phyloP scores from a whole-genome alignment of 2,797 vertebrate species.

The Cirrhinus molitorella region DNA sequence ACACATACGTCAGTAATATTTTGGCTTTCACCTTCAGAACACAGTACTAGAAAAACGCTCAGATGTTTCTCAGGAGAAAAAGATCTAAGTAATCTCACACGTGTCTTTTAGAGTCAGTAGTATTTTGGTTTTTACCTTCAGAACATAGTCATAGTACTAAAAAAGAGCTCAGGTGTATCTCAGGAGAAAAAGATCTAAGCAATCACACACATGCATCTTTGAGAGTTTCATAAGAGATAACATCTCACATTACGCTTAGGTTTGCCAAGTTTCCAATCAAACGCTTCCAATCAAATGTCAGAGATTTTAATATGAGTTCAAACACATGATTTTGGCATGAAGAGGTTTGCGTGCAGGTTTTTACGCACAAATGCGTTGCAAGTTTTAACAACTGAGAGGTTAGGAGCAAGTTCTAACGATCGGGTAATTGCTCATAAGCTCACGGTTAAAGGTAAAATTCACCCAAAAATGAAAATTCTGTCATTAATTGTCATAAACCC shows the following conservation, averaged over 20 bases:
- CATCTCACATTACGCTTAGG: neutral
- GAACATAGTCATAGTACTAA: neutral
- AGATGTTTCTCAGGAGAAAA: neutral
- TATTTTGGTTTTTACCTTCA: constrained; percentile 6
- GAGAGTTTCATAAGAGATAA: constrained; percentile 2
- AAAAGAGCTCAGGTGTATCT: neutral
- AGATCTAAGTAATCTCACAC: neutral
- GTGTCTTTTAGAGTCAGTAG: neutral
- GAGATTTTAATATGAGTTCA: constrained; percentile 3
- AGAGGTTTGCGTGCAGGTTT: neutral
- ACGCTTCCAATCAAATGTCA: neutral
- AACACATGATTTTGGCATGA: neutral
- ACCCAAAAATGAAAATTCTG: no score
- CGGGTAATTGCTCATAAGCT: no score
- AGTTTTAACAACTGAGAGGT: neutral
- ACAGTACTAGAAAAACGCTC: neutral
- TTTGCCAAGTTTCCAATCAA: constrained; percentile 6
- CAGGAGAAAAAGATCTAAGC: neutral
- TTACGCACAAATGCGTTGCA: neutral
- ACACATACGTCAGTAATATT: neutral
- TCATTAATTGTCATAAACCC: no score
- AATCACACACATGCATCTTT: neutral
- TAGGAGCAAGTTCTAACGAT: neutral
- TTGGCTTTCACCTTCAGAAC: neutral
- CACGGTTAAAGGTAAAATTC: no score